phyloP scores from a whole-genome alignment of 1,140 invertebrate species.

The Pachyrhynchus sulphureomaculatus region DNA sequence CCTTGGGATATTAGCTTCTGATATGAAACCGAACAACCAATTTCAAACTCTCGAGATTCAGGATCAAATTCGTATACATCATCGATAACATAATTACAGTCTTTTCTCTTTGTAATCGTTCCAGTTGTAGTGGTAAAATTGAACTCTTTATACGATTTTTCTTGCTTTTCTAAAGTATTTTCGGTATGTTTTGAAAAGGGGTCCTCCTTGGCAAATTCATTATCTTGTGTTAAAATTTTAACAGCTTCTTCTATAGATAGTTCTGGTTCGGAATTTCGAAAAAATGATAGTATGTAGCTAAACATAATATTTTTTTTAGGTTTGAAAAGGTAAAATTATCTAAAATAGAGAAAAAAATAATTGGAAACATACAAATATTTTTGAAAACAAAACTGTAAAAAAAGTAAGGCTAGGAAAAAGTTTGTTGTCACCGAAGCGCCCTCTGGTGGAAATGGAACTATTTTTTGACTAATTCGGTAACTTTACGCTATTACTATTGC shows the following conservation, averaged over 20 bases:
- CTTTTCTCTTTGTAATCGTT: constrained; percentile 18
- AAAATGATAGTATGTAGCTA: constrained; percentile 25
- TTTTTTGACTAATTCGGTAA: no score
- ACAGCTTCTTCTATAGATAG: constrained; percentile 32
- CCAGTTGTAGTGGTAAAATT: constrained; percentile 25
- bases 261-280: constrained; percentile 7
- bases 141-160: neutral
- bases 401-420: no score
- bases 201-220: neutral
- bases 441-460: no score
- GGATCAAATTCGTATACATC: constrained; percentile 15
- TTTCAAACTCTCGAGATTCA: constrained; percentile 1
- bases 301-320: no score
- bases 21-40: constrained; percentile 23
- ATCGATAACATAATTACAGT: constrained; percentile 27
- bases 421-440: no score
- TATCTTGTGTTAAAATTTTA: constrained; percentile 15
- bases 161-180: neutral
- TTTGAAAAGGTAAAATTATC: no score
- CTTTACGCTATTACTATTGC: no score
- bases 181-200: neutral
- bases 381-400: no score
- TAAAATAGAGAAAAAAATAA: no score
- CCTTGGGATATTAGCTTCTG: constrained; percentile 20
- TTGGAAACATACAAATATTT: no score